Conservation (phyloP, 2,888 invertebrate genomes). For the Brachyopa scutellaris region DNA sequence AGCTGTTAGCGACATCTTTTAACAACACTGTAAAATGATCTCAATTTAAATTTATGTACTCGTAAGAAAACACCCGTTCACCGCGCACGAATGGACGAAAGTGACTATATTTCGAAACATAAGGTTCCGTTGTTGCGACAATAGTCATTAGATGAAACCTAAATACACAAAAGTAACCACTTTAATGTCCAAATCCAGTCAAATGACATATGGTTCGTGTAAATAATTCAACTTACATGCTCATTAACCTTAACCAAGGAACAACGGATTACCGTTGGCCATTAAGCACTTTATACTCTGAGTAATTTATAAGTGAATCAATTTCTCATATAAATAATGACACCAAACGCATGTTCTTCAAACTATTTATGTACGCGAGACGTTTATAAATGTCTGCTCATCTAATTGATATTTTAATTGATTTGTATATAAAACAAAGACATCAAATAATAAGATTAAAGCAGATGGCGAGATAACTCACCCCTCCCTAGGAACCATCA, state of each 20-base stretch:
- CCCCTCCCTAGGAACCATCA: conserved; percentile 31
- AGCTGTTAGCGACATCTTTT: conserved; percentile 42
- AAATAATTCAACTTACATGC: conserved; percentile 52
- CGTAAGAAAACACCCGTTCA: background rate
- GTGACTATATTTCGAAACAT: conserved; percentile 24
- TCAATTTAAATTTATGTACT: too few species aligned
- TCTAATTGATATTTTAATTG: too few species aligned
- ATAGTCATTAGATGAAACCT: background rate
- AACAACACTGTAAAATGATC: too few species aligned
- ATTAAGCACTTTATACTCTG: conserved; percentile 28
- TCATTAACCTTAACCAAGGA: conserved; percentile 50
- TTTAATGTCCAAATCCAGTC: conserved; percentile 23
- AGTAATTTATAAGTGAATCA: conserved; percentile 21
- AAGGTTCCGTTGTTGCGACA: background rate
- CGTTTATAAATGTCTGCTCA: too few species aligned
- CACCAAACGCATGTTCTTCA: conserved; percentile 6
- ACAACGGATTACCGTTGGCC: conserved; percentile 28
- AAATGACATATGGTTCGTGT: conserved; percentile 52
- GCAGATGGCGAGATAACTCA: too few species aligned
- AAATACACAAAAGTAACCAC: conserved; percentile 10
- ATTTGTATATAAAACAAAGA: too few species aligned
- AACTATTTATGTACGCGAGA: too few species aligned
- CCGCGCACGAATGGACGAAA: conserved; percentile 1
- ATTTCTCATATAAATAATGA: background rate
- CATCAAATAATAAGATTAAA: too few species aligned